phyloP scores from a whole-genome alignment of 2,888 invertebrate species.

The Chaetogeoica ovagalla region DNA sequence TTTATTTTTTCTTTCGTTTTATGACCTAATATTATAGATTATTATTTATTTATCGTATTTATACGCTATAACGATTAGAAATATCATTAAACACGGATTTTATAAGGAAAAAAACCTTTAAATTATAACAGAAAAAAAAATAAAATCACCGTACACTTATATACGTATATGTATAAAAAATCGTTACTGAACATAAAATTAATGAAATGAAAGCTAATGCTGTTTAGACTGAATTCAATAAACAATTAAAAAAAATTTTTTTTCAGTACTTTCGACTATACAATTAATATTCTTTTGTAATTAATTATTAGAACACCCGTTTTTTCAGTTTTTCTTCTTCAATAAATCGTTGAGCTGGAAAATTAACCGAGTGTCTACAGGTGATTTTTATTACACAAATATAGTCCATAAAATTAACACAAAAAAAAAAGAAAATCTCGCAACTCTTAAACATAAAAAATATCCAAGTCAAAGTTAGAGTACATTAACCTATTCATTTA shows the following conservation, averaged over 20 bases:
- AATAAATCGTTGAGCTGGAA: conserved; percentile 29
- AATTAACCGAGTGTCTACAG: conserved; percentile 10
- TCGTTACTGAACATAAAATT: neutral
- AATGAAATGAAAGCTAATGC: conserved; percentile 29
- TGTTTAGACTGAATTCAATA: conserved; percentile 4
- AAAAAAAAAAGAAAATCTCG: neutral
- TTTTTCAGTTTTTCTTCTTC: conserved; percentile 1
- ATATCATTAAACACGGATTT: too few species aligned
- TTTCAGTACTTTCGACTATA: conserved; percentile 6
- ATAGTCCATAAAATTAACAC: conserved; percentile 8
- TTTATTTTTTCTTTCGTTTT: too few species aligned
- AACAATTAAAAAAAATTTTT: neutral
- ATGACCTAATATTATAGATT: too few species aligned
- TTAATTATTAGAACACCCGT: neutral
- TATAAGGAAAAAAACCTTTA: neutral
- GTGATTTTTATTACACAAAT: conserved; percentile 6
- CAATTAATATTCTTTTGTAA: conserved; percentile 12
- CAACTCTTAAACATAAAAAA: conserved; percentile 12
- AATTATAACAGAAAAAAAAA: neutral
- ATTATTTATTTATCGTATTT: too few species aligned
- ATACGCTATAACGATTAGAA: too few species aligned
- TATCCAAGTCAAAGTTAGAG: conserved; percentile 10
- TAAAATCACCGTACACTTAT: neutral
- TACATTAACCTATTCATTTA: conserved; percentile 14
- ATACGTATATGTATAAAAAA: neutral